Evolutionary conservation across 2,113 vertebrate species (phyloP).

Genomic region (Azemiops feae): DNA sequence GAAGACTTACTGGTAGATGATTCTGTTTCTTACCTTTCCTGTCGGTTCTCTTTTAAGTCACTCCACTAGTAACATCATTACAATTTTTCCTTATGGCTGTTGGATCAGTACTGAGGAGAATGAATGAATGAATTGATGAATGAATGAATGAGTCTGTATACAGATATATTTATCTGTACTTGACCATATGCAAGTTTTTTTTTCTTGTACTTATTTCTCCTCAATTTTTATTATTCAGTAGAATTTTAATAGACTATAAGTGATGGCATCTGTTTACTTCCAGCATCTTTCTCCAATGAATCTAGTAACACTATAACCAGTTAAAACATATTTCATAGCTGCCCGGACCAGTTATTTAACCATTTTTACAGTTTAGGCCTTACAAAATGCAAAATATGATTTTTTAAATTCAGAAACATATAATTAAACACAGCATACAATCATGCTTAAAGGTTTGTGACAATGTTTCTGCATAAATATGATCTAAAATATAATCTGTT

Average conservation of each 20-base stretch:
- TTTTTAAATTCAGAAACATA: not conserved
- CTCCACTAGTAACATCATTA: not conserved
- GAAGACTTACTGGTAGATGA: not conserved
- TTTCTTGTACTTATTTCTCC: not conserved
- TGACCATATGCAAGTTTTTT: not conserved
- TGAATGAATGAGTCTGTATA: not conserved
- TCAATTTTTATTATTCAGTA: not conserved
- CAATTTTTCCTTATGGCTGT: not conserved
- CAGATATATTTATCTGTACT: not conserved
- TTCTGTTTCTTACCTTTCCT: not conserved
- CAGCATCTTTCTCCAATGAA: not conserved
- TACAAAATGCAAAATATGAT: not conserved
- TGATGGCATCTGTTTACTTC: not conserved
- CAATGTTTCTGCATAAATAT: not conserved
- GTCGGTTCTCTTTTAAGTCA: not conserved
- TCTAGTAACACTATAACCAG: not conserved
- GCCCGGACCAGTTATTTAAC: not conserved
- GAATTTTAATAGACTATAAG: not conserved
- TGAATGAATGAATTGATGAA: not conserved
- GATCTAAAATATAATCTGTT: not conserved
- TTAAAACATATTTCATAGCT: not conserved
- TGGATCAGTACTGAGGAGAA: not conserved
- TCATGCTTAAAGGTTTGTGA: not conserved
- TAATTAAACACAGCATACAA: not conserved
- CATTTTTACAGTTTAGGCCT: not conserved